These are phyloP conservation scores for Caenorhabditis sp. DNA, from an alignment of 2,888 invertebrate species.

Conservation along the genomic window DNA sequence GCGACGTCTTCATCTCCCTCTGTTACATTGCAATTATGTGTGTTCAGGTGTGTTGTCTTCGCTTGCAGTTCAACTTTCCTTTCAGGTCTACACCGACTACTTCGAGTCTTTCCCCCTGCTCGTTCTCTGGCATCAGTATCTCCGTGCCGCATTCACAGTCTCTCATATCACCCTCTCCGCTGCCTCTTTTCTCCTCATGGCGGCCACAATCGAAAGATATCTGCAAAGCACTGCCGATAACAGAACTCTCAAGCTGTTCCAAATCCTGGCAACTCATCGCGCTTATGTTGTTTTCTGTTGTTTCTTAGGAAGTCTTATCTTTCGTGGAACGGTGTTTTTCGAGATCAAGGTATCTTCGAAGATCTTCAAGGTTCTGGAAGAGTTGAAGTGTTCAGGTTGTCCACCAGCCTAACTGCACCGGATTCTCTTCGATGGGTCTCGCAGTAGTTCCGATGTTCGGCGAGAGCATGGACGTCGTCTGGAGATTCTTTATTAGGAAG, in stretches of 20 bases:
- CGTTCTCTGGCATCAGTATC: slow-evolving; percentile 72
- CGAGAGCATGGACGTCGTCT: slow-evolving; percentile 66
- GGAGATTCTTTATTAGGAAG: slow-evolving; percentile 74
- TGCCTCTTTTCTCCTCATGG: slow-evolving; percentile 75
- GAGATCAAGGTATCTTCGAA: slow-evolving; percentile 62
- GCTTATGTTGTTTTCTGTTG: slow-evolving; percentile 67
- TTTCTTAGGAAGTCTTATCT: slow-evolving; percentile 66
- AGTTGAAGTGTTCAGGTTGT: slow-evolving; percentile 58
- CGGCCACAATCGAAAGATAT: slow-evolving; percentile 75
- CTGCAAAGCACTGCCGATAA: slow-evolving; percentile 72
- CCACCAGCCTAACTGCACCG: slow-evolving; percentile 62
- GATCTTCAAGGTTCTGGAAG: background rate
- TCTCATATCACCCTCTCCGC: slow-evolving; percentile 74
- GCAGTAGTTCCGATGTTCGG: slow-evolving; percentile 61
- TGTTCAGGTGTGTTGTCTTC: slow-evolving; percentile 59
- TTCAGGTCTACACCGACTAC: slow-evolving; percentile 72
- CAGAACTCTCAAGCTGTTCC: slow-evolving; percentile 61
- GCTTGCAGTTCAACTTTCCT: background rate
- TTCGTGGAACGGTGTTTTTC: slow-evolving; percentile 74
- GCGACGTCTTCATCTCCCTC: slow-evolving; percentile 72
- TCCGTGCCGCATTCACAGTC: slow-evolving; percentile 73
- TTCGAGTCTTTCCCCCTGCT: slow-evolving; percentile 69
- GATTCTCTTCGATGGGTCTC: slow-evolving; percentile 70
- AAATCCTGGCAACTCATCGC: slow-evolving; percentile 68
- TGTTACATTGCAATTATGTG: slow-evolving; percentile 76